Base-by-base conservation (phyloP, 2,888 invertebrate species). In the Fragum fragum region DNA sequence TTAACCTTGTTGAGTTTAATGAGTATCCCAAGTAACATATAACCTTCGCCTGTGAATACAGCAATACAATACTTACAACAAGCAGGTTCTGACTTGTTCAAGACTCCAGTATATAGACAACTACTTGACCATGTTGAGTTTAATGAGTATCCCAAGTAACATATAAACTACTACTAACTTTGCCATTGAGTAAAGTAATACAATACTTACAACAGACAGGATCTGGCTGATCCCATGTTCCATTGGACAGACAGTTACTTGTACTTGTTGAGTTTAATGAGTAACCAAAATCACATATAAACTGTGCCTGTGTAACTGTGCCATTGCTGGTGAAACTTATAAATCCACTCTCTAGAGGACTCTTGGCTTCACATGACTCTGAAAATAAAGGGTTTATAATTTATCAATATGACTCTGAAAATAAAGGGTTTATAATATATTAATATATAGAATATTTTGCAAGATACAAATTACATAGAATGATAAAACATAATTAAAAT, bases 151-250 rank as follows among this genome's bases (percentile, higher is more conserved):
- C 76, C 80, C 21, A 32, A 11, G 9, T 55, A 52, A 73, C 83
- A 84, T 1, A 55, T 39, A 61, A 63, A 80, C 23, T 18, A n/a
- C 55, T 9, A 78, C 80, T 26, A 21, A 61, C 39, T 18, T 47
- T 36, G 9, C 83, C 83, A 32, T 78, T 55, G 9, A 36, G 9
- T 3, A 36, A 36, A 36, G 32, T 36, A 36, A 47, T n/a, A 14
- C 2, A 47, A 14, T 61, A 73, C 81, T 39, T 73, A 85, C 85
- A 57, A 52, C 85, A 85, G 7, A 59, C 69, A 0, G 85, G 82
- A 47, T 77, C 77, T n/a, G 57, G 47, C 3, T 55, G 59, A 69
- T 78, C 61, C 83, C 83, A 84, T 7, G 52, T 32, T 0, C 80
- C 83, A 6, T 71, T 26, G 18, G 75, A 28, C 26, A 57, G 47